phyloP scores from a whole-genome alignment of 2,797 vertebrate genomes.

The Takifugu rubripes region DNA sequence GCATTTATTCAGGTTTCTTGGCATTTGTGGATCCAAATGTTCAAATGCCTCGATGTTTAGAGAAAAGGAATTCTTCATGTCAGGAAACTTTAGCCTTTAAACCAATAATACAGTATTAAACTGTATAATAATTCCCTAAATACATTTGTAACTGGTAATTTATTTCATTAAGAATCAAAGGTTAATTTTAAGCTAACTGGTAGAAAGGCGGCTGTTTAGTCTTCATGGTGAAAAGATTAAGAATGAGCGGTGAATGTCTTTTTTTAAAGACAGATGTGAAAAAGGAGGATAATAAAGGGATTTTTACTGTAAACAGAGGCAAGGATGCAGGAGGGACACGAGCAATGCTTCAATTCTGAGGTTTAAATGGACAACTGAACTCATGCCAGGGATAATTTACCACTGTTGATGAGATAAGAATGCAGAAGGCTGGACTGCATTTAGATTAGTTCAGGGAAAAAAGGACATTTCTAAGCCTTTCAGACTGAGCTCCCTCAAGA shows the following conservation, averaged over 20 bases:
- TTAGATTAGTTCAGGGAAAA: slow-evolving; percentile 19
- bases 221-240: too few species aligned
- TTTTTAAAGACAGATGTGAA: too few species aligned
- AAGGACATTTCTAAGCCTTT: slow-evolving; percentile 14
- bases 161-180: background rate
- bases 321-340: slow-evolving; percentile 8
- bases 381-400: slow-evolving; percentile 34
- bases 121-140: too few species aligned
- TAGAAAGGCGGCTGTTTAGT: background rate
- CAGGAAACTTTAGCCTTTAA: too few species aligned
- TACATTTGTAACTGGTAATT: background rate
- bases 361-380: slow-evolving; percentile 24
- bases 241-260: too few species aligned
- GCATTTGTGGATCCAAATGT: too few species aligned
- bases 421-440: slow-evolving; percentile 23
- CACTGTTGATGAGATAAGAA: slow-evolving; percentile 29
- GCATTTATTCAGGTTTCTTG: too few species aligned
- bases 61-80: too few species aligned
- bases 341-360: slow-evolving; percentile 23
- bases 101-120: too few species aligned
- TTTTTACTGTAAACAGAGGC: background rate
- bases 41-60: too few species aligned
- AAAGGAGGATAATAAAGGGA: background rate
- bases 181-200: background rate
- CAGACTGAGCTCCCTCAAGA: slow-evolving; percentile 10